Percentiles rank a stretch among this genome's conserved stretches.
These are phyloP conservation scores for Riparia riparia DNA, from an alignment of 2,113 vertebrate genomes.

Conservation along the genomic window DNA sequence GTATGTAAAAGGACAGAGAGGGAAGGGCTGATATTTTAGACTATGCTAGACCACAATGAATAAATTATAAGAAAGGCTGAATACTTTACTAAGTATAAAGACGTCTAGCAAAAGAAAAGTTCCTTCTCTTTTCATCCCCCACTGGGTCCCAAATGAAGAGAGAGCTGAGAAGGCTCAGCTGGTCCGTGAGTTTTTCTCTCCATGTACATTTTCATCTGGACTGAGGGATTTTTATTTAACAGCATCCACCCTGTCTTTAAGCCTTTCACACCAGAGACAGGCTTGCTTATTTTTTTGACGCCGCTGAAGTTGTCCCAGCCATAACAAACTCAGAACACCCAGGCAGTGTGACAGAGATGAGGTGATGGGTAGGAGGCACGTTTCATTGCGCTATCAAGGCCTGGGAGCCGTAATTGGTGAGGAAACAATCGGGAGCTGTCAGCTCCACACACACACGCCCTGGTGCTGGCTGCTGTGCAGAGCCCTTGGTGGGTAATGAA, in stretches of 20 bases:
- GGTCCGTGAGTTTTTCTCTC: background rate
- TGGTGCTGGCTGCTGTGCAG: slow-evolving; percentile 32
- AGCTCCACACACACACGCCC: slow-evolving; percentile 13
- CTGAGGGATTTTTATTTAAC: background rate
- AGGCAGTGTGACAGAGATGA: slow-evolving; percentile 59
- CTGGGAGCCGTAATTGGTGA: slow-evolving; percentile 51
- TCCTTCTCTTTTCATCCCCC: background rate
- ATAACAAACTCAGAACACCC: slow-evolving; percentile 6
- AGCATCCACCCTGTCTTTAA: background rate
- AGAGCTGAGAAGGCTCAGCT: background rate
- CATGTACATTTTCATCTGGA: background rate
- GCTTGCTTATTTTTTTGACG: slow-evolving; percentile 14
- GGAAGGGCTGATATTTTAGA: slow-evolving; percentile 62
- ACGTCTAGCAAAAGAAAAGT: background rate
- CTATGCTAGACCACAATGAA: slow-evolving; percentile 53
- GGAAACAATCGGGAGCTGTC: slow-evolving; percentile 71
- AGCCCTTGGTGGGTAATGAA: background rate
- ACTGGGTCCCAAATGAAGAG: background rate
- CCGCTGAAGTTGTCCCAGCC: background rate
- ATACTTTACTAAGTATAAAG: slow-evolving; percentile 21
- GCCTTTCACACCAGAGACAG: background rate
- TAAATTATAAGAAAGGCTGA: slow-evolving; percentile 58
- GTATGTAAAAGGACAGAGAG: background rate
- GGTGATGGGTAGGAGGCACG: slow-evolving; percentile 65
- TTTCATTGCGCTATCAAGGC: slow-evolving; percentile 65